Evolutionary conservation across 2,113 vertebrate genomes (phyloP).

Genomic region (Electrona antarctica): DNA sequence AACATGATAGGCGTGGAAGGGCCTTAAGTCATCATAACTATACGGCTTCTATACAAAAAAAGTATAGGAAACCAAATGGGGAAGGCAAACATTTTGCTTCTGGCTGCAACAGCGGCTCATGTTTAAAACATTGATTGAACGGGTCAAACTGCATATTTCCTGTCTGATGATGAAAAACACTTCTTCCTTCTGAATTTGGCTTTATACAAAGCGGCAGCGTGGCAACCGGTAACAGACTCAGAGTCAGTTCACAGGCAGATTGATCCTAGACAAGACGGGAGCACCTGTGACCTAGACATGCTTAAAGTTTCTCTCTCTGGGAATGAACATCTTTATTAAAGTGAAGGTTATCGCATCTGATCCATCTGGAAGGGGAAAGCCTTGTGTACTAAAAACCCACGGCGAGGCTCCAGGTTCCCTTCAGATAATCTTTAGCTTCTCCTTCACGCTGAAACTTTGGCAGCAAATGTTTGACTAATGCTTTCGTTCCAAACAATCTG

Average conservation of each 20-base stretch:
- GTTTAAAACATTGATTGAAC: conserved; percentile 13
- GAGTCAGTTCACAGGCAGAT: conserved; percentile 16
- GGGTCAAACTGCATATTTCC: conserved; percentile 12
- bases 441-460: not conserved
- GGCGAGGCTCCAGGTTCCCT: not conserved
- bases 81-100: too few species aligned
- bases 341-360: conserved; percentile 32
- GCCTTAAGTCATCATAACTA: too few species aligned
- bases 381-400: conserved; percentile 24
- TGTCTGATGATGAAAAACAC: not conserved
- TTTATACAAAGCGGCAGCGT: too few species aligned
- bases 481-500: too few species aligned
- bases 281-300: conserved; percentile 22
- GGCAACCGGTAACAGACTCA: too few species aligned
- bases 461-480: conserved; percentile 13
- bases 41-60: too few species aligned
- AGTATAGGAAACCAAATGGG: too few species aligned
- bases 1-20: too few species aligned
- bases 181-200: not conserved
- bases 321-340: conserved; percentile 61
- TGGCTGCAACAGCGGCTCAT: too few species aligned
- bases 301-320: conserved; percentile 48
- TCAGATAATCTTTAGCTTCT: not conserved
- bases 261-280: not conserved
- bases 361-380: conserved; percentile 40